Evolutionary conservation across 1,140 invertebrate species (phyloP).

Genomic region (Aphelinus certus): DNA sequence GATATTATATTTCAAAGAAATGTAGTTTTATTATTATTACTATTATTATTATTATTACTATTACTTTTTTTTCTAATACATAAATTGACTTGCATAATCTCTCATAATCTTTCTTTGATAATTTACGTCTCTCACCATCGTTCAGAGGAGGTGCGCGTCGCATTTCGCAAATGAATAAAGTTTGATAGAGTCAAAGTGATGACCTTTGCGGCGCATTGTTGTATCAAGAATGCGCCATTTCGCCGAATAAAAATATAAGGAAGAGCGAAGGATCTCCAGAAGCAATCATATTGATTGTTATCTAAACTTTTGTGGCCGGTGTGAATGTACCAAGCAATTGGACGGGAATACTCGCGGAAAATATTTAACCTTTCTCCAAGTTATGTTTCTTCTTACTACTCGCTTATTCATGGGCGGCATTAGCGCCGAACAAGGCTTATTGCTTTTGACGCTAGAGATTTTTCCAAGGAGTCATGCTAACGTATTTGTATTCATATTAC

Average conservation of each 20-base stretch:
- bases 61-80: too few species aligned
- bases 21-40: slow-evolving; percentile 11
- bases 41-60: slow-evolving; percentile 4
- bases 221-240: slow-evolving; percentile 33
- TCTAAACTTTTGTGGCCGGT: slow-evolving; percentile 23
- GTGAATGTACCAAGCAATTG: slow-evolving; percentile 16
- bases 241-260: slow-evolving; percentile 2
- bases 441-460: not conserved
- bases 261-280: slow-evolving; percentile 13
- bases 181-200: slow-evolving; percentile 6
- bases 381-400: not conserved
- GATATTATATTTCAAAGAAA: slow-evolving; percentile 29
- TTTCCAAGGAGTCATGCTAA: too few species aligned
- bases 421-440: slow-evolving; percentile 8
- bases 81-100: too few species aligned
- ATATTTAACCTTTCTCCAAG: slow-evolving; percentile 11
- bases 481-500: too few species aligned
- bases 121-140: slow-evolving; percentile 5
- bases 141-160: too few species aligned
- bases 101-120: not conserved
- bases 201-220: slow-evolving; percentile 29
- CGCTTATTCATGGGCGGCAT: not conserved
- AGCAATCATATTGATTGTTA: slow-evolving; percentile 39
- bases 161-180: too few species aligned
- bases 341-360: slow-evolving; percentile 32